A percentile compares a stretch with the other conserved stretches of the same genome.
These are phyloP conservation scores for Lithophane ornitopus DNA, from an alignment of 2,888 invertebrate species.

Conservation along the genomic window DNA sequence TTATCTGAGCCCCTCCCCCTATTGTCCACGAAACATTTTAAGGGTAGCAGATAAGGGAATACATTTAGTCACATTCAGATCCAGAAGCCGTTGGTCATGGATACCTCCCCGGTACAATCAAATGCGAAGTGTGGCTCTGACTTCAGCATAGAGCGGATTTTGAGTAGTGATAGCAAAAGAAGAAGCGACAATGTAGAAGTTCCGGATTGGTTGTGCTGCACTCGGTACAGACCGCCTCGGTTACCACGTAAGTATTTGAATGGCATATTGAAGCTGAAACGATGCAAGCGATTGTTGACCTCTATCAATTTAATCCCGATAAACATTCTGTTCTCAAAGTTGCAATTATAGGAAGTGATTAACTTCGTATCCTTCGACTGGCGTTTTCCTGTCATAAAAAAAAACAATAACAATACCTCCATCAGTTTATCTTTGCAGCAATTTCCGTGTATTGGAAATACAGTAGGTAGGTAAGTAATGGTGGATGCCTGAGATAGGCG, in stretches of 20 bases:
- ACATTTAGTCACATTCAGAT: conserved; percentile 49
- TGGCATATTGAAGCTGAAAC: conserved; percentile 9
- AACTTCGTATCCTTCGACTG: conserved; percentile 23
- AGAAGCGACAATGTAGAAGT: conserved; percentile 68
- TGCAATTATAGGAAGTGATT: conserved; percentile 24
- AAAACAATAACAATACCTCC: conserved; percentile 2
- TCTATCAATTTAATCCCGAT: background rate
- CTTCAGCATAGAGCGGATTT: conserved; percentile 92
- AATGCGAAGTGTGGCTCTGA: conserved; percentile 85
- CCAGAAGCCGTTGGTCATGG: conserved; percentile 74
- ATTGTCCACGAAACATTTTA: conserved; percentile 66
- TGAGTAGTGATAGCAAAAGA: conserved; percentile 84
- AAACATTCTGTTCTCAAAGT: background rate
- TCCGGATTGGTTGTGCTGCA: conserved; percentile 93
- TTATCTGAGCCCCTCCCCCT: conserved; percentile 67
- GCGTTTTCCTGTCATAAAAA: conserved; percentile 31
- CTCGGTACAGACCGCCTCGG: conserved; percentile 93
- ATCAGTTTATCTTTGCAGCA: background rate
- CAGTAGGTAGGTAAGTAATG: background rate
- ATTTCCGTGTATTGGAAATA: conserved; percentile 22
- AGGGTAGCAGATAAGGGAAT: conserved; percentile 62
- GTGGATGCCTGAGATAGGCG: background rate
- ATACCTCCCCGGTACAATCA: conserved; percentile 78
- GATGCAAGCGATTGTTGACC: background rate
- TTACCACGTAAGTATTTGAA: conserved; percentile 90